Base-by-base conservation (phyloP, 1,140 invertebrate species). In the Drosophila ercepeae region DNA sequence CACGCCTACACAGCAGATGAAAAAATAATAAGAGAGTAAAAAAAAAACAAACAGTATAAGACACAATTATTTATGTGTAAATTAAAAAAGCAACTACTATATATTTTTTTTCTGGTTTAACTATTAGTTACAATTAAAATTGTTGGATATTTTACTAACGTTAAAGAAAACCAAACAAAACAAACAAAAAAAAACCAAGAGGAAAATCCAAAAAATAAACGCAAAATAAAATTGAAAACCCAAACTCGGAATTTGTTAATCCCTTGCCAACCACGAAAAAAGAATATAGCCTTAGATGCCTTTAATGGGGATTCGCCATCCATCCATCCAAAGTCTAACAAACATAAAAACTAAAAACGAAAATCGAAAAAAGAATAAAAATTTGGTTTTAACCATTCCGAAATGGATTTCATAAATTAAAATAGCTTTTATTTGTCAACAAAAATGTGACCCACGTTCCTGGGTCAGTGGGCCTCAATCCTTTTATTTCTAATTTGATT, bases 61-160 rank as follows among this genome's bases (percentile, higher is more conserved):
- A 83, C 78, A 82, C 36, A 39, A 68, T 68, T 75, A 75, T 76
- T 86, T 84, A 84, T 73, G 79, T 81, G 68, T 81, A 79, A 61
- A 29, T 72, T 71, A 23, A 69, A 75, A 45, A 64, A 45, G 60
- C 64, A 65, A 86, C 72, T 74, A 75, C 75, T 86, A 75, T 65
- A 76, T 84, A 57, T 70, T 67, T 75, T 81, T 81, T 73, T 84
- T 86, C 60, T 81, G 72, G 82, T 82, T 77, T 88, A 81, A 81
- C 64, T 86, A 88, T 86, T 86, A 86, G 82, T 86, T 86, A 81
- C 59, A 77, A 86, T 81, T 81, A 77, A 70, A 88, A 75, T 86
- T 86, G 81, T 86, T 86, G 77, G 73, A 88, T 86, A 86, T 86
- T 86, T 86, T 86, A 86, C 81, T 86, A 86, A 86, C 81, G 82